Evolutionary conservation across 2,797 vertebrate species (phyloP).

Genomic region (Myotis myotis): DNA sequence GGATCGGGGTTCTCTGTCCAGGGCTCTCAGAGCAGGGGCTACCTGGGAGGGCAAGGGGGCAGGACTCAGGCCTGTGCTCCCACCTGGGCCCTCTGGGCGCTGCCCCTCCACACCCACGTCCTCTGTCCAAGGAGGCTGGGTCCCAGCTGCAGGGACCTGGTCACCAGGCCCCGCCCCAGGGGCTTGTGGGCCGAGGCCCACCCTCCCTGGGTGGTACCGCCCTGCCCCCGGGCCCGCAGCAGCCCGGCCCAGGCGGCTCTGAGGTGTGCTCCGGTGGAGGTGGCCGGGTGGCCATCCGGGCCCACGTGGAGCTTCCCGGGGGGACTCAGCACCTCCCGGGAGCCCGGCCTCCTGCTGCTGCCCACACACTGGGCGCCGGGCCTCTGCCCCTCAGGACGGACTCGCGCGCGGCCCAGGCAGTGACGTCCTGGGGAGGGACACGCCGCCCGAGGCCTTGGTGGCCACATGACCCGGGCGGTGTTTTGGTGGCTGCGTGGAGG

Average conservation of each 20-base stretch:
- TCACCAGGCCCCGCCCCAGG: neutral
- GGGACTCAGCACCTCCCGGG: too few relatives aligned
- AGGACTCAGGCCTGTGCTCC: neutral
- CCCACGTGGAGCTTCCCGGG: neutral
- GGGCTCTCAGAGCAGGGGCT: neutral
- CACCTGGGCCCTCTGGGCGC: too few relatives aligned
- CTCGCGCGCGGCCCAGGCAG: fast-evolving
- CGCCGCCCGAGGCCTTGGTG: fast-evolving
- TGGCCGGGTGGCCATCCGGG: fast-evolving
- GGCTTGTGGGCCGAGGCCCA: neutral
- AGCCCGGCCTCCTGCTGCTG: neutral
- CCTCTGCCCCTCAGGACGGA: fast-evolving
- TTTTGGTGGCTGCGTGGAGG: fast-evolving
- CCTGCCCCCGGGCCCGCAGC: too few relatives aligned
- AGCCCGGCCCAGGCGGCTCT: neutral
- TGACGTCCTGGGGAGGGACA: fast-evolving
- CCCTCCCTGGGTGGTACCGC: fast-evolving
- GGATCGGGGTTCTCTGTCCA: neutral
- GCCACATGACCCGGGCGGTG: too few relatives aligned
- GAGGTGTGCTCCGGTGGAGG: fast-evolving
- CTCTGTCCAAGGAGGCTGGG: fast-evolving
- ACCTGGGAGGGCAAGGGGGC: neutral
- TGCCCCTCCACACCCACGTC: neutral
- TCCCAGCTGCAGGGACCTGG: too few relatives aligned
- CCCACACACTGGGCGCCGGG: fast-evolving